Evolutionary conservation across 2,797 vertebrate species (phyloP).

Genomic region (Coilia nasus): DNA sequence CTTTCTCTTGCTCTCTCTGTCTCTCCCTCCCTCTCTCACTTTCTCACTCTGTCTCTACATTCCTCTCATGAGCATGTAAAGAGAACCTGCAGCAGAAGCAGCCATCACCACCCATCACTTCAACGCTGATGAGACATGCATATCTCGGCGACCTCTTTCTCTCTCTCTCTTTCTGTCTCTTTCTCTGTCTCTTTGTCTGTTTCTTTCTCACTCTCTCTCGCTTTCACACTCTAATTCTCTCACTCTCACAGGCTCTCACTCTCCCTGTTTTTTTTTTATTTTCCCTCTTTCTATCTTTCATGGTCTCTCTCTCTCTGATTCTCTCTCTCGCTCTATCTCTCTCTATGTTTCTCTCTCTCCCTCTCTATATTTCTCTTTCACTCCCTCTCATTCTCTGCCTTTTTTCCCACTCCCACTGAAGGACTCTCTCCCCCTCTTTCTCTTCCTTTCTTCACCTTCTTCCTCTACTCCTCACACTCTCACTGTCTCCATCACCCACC

Average conservation of each 20-base stretch:
- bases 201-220: no score
- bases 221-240: neutral
- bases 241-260: neutral
- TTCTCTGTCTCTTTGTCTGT: no score
- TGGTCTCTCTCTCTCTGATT: neutral
- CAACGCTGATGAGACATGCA: slow-evolving; percentile 4
- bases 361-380: no score
- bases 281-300: neutral
- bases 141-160: neutral
- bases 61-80: neutral
- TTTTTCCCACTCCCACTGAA: neutral
- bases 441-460: neutral
- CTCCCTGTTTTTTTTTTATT: neutral
- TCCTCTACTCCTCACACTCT: neutral
- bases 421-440: neutral
- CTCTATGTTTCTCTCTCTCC: no score
- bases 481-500: neutral
- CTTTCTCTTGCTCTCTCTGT: no score
- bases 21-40: no score
- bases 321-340: no score
- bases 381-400: neutral
- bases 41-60: neutral
- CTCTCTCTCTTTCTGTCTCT: neutral
- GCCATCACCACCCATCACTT: neutral
- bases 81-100: neutral